Evolutionary conservation across 1,140 invertebrate species (phyloP), one percentile per base, ranked within the genome.

Genomic region (Orchesella cincta): DNA sequence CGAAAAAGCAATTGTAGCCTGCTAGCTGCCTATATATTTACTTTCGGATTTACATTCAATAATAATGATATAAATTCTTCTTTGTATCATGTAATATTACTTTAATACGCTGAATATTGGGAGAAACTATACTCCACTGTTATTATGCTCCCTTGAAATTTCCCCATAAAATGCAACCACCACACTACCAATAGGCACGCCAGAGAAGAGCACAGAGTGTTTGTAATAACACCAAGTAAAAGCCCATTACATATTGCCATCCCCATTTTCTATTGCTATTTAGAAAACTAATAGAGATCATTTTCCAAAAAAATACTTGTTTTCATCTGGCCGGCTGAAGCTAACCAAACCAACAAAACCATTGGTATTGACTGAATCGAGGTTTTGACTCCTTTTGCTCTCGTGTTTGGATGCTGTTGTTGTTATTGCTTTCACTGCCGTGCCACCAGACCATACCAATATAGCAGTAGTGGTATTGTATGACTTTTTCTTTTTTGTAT

Each of bases 251-350:
- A 26, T 57, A 57, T 12, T 57, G 52, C 12, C 52, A n/a, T 57
- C 23, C 12, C 52, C 52, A 57, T 12, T 23, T 57, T 57, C 23
- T 23, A 57, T 57, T 57, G 52, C 52, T 14, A 57, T 57, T 57
- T 57, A 57, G 52, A 57, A 57, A 57, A 57, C 52, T 57, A 57
- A 57, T 57, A 57, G 52, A 57, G 52, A 14, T 57, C 52, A 57
- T 57, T 57, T 57, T 57, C 52, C 14, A 26, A 26, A 57, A 57
- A n/a, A n/a, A 57, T 12, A 26, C 23, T 57, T 46, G 39, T 18
- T 57, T 57, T 57, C 12, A 57, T 57, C 23, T 57, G 23, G 52
- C 52, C 52, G 52, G 52, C 23, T 57, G 52, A 8, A 3, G 14
- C 52, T 23, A 23, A 8, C 23, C n/a, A n/a, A n/a, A n/a, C n/a